These are phyloP conservation scores for Acinonyx jubatus DNA, from an alignment of 2,113 vertebrate genomes.

Conservation along the genomic window DNA sequence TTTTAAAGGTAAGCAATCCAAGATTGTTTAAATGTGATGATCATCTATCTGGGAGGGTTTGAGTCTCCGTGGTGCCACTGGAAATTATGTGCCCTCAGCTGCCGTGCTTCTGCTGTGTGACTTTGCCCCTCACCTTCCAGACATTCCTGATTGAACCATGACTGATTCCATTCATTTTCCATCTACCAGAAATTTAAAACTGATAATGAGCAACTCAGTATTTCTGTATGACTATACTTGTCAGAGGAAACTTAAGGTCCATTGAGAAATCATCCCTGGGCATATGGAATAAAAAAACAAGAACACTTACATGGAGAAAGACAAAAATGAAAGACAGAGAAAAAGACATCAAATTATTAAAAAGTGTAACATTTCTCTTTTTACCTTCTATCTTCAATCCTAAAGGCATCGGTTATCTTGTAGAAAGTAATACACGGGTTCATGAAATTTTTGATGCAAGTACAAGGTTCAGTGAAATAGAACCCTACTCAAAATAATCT, in stretches of 20 bases:
- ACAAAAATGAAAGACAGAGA: not conserved
- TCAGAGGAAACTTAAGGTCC: not conserved
- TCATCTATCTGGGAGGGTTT: not conserved
- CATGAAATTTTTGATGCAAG: not conserved
- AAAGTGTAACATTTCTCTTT: not conserved
- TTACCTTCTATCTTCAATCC: not conserved
- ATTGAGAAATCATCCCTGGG: not conserved
- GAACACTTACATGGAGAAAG: not conserved
- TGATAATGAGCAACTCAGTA: not conserved
- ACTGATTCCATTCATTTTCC: not conserved
- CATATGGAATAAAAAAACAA: not conserved
- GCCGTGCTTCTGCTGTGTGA: not conserved
- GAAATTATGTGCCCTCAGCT: not conserved
- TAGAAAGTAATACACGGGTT: not conserved
- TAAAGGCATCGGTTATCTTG: not conserved
- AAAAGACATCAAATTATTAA: not conserved
- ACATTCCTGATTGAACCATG: not conserved
- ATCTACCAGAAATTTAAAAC: not conserved
- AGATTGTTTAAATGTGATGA: not conserved
- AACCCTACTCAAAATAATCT: not conserved
- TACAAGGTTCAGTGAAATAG: not conserved
- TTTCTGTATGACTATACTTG: not conserved
- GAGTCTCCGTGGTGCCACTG: fast-evolving
- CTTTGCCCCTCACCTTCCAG: fast-evolving
- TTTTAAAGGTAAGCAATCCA: not conserved